Evolutionary conservation across 2,797 vertebrate genomes (phyloP), one percentile per base, ranked within the genome.

Genomic region (Champsocephalus esox): DNA sequence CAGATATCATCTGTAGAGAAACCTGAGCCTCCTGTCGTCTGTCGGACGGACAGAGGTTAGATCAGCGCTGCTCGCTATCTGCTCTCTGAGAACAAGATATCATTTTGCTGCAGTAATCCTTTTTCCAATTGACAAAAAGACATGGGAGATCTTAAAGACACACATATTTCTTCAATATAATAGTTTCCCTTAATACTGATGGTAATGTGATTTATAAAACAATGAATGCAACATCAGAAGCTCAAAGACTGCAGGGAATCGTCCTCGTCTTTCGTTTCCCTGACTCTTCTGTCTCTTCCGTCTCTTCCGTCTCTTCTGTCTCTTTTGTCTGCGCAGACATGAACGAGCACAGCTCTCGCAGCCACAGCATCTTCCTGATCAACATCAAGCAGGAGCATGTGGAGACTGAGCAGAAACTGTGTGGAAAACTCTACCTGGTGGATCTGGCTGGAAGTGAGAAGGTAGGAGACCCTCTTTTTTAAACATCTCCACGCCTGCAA

Each of bases 301-400:
- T 83, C 21, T 85, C 43, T 9, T 45, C 3, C 19, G 44, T 56
- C 51, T 32, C 24, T 48, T 9, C 12, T 46, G 32, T 73, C 57
- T 28, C 43, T 9, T 45, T 14, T 78, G 38, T 83, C 21, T 85
- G 55, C 72, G 50, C 73, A 93, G 94, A 94, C 88, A 99, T 99
- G 98, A 99, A 99, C 2, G 98, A 99, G 88, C 98, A 99, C 96
- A 99, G 98, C 90, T 99, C 98, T 55, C 97, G 98, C 89, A 99
- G 98, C 89, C 98, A 99, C 95, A 99, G 98, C 88, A 98, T 99
- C 91, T 99, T 99, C 93, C 93, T 99, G 89, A 99, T 99, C 84
- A 98, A 99, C 79, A 98, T 99, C 92, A 99, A 98, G 78, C 98
- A 99, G 92, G 98, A 99, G 89, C 97, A 99, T 1, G 93, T 98